Evolutionary conservation across 2,797 vertebrate genomes (phyloP), one percentile per base, ranked within the genome.

Genomic region (Oreochromis grahami): DNA sequence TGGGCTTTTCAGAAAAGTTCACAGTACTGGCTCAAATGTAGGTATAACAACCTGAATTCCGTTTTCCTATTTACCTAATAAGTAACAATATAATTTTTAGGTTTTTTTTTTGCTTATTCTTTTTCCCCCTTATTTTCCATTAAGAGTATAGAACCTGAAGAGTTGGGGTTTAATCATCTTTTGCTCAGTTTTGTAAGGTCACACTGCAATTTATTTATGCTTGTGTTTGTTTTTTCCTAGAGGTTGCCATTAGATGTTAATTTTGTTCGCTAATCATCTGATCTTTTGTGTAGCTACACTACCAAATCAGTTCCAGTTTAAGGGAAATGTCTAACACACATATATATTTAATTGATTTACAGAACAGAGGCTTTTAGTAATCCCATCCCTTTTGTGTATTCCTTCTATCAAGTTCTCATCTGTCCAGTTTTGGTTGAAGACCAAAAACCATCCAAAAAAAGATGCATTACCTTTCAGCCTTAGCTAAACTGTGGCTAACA

Each of bases 31-130:
- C 52, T 53, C 21, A 24, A 24, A 14, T 55, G 6, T 26, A 26
- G 21, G 52, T 55, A 2, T 55, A 24, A 26, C 0, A 0, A 24
- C 1, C 11, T 14, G 52, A 55, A 24, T 13, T 53, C 0, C 24
- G 6, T 24, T 53, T 53, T 53, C n/a, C 3, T 53, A 24, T 24
- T 53, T 53, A 53, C 52, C 11, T 53, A 3, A 24, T 2, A 41
- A 4, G 8, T 36, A 36, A 36, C 2, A 36, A 36, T 36, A 7
- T 34, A 34, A 34, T 6, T 52, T 52, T 21, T 51, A n/a, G 48
- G 3, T 7, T 8, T 15, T 45, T 45, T 34, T 6, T 29, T 32
- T 32, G 3, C 4, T 8, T 55, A 8, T 8, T 15, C 14, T 29
- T 56, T 56, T 0, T 0, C 2, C 9, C 26, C 26, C 55, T 32